phyloP scores from a whole-genome alignment of 2,113 vertebrate species.

The Brachyhypopomus gauderio region DNA sequence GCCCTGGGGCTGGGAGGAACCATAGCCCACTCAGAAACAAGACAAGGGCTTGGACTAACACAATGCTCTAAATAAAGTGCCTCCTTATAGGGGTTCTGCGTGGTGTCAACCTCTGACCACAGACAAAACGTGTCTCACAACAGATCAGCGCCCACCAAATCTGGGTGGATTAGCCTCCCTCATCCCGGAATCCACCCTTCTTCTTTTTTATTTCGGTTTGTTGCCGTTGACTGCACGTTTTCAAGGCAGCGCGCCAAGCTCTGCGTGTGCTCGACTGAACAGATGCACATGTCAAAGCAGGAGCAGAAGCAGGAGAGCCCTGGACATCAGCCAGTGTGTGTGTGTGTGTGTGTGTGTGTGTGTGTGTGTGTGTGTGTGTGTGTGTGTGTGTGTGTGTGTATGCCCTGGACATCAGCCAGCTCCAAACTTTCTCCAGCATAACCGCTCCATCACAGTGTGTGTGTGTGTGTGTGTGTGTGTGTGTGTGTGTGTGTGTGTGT shows the following conservation, averaged over 20 bases:
- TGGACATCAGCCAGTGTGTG: constrained; percentile 14
- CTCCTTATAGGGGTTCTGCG: constrained; percentile 2
- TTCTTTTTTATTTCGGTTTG: constrained; percentile 43
- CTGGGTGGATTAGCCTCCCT: constrained; percentile 55
- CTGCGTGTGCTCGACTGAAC: constrained; percentile 30
- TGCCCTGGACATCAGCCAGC: constrained; percentile 8
- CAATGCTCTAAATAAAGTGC: not conserved
- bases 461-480: no score
- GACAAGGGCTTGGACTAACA: not conserved
- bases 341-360: no score
- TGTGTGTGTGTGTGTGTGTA: not conserved
- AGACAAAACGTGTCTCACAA: constrained; percentile 39
- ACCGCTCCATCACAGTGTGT: constrained; percentile 44
- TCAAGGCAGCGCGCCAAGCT: constrained; percentile 60
- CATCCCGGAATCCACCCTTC: constrained; percentile 63
- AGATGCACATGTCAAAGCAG: constrained; percentile 24
- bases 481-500: not conserved
- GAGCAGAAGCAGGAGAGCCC: not conserved
- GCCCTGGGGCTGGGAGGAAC: constrained; percentile 2
- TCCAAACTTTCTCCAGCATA: constrained; percentile 33
- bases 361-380: not conserved
- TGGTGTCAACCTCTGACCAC: constrained; percentile 44
- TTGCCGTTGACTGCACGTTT: constrained; percentile 57
- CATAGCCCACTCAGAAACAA: constrained; percentile 11
- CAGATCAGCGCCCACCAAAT: constrained; percentile 52